Conservation (phyloP, 2,113 vertebrate species). For the Misgurnus anguillicaudatus region DNA sequence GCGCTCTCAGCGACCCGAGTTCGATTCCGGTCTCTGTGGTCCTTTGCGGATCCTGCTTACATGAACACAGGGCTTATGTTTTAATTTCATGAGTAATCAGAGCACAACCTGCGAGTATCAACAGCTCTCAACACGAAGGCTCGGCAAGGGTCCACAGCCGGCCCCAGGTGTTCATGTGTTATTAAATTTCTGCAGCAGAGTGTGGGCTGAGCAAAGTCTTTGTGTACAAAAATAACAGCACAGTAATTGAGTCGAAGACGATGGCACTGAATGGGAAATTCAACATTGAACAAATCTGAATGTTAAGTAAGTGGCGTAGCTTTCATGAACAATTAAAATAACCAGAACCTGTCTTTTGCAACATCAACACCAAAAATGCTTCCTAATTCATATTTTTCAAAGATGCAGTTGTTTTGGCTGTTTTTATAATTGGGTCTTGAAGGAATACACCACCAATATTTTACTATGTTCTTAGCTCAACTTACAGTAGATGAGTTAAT, state of each 20-base stretch:
- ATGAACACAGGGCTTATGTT: conserved; percentile 2
- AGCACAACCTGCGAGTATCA: background rate
- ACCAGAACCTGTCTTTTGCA: background rate
- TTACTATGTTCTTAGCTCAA: no score
- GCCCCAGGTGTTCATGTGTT: conserved; percentile 4
- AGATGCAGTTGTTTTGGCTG: no score
- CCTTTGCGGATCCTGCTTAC: no score
- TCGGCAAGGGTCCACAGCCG: background rate
- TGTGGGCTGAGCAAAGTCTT: background rate
- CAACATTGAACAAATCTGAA: conserved; percentile 7
- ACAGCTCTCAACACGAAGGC: background rate
- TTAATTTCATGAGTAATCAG: conserved; percentile 28
- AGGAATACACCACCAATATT: no score
- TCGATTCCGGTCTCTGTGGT: no score
- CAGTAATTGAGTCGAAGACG: conserved; percentile 11
- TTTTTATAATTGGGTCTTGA: no score
- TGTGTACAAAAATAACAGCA: conserved; percentile 19
- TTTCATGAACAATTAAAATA: conserved; percentile 13
- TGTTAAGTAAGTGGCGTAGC: background rate
- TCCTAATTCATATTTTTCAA: no score
- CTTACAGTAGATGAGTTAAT: no score
- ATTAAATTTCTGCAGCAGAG: conserved; percentile 11
- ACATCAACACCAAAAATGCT: no score
- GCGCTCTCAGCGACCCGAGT: no score
- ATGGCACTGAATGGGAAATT: background rate